A percentile compares a stretch with the other conserved stretches of the same genome.
These are phyloP conservation scores for Neostethus bicornis DNA, from an alignment of 2,797 vertebrate genomes.

Conservation along the genomic window DNA sequence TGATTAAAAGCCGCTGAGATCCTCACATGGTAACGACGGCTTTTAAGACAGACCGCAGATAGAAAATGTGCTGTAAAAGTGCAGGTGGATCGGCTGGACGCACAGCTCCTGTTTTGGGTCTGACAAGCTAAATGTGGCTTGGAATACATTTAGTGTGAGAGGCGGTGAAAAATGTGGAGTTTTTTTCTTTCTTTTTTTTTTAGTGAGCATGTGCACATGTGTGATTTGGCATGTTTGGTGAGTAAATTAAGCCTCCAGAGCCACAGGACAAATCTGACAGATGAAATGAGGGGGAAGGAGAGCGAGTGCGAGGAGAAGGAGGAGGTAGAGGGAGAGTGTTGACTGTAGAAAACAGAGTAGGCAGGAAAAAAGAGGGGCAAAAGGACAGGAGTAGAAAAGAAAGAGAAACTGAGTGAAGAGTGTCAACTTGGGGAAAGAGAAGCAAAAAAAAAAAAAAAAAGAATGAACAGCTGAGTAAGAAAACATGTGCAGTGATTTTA, in stretches of 20 bases:
- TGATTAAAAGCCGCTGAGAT: slow-evolving; percentile 37
- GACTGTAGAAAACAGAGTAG: slow-evolving; percentile 24
- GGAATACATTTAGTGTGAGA: slow-evolving; percentile 38
- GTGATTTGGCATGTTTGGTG: slow-evolving; percentile 60
- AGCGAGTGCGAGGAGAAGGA: slow-evolving; percentile 21
- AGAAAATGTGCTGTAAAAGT: slow-evolving; percentile 8
- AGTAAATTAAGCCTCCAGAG: slow-evolving; percentile 71
- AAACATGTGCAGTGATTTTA: slow-evolving; percentile 22
- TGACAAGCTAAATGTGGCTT: slow-evolving; percentile 38
- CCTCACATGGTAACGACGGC: slow-evolving; percentile 13
- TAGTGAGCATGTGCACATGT: slow-evolving; percentile 35
- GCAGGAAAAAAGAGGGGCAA: slow-evolving; percentile 5
- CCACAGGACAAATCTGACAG: slow-evolving; percentile 67
- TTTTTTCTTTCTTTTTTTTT: slow-evolving; percentile 3
- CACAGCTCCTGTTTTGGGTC: slow-evolving; percentile 14
- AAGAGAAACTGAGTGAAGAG: not conserved
- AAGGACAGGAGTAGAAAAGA: no score
- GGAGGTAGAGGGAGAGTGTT: slow-evolving; percentile 34
- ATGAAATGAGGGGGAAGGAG: slow-evolving; percentile 23
- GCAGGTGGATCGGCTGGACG: slow-evolving; percentile 25
- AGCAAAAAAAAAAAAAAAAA: slow-evolving; percentile 28
- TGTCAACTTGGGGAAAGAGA: slow-evolving; percentile 23
- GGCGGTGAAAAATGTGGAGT: slow-evolving; percentile 42
- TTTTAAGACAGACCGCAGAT: slow-evolving; percentile 11
- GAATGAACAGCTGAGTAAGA: slow-evolving; percentile 8